A percentile compares a stretch with the other conserved stretches of the same genome.
These are phyloP conservation scores for Microtus montanus DNA, from an alignment of 2,113 vertebrate genomes.

Conservation along the genomic window DNA sequence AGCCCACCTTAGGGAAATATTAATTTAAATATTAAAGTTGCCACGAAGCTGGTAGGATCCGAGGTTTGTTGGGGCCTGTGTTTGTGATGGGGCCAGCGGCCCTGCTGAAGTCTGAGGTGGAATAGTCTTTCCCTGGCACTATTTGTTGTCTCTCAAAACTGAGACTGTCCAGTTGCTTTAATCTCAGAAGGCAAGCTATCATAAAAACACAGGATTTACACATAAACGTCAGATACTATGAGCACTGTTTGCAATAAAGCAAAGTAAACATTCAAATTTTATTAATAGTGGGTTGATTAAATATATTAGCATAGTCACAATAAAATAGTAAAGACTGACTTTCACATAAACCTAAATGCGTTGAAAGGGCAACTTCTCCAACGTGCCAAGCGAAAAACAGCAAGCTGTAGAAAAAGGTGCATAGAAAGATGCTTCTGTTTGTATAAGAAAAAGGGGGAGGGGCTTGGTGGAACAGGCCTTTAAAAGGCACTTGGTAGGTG, in stretches of 20 bases:
- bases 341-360: slow-evolving; percentile 55
- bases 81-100: background rate
- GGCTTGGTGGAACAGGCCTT: background rate
- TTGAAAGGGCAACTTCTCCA: slow-evolving; percentile 36
- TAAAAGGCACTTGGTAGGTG: background rate
- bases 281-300: background rate
- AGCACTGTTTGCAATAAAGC: slow-evolving; percentile 16
- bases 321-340: background rate
- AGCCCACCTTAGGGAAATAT: background rate
- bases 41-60: background rate
- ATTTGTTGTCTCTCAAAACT: slow-evolving; percentile 15
- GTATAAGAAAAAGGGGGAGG: background rate
- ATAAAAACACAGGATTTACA: background rate
- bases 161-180: background rate
- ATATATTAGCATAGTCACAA: background rate
- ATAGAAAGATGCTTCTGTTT: background rate
- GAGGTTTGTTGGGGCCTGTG: background rate
- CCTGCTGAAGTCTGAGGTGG: background rate
- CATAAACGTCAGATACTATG: background rate
- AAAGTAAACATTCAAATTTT: slow-evolving; percentile 27
- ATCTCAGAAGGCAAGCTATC: background rate
- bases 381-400: slow-evolving; percentile 61
- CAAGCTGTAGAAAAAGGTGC: slow-evolving; percentile 48
- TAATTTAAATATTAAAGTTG: slow-evolving; percentile 23
- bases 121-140: background rate